A percentile compares a stretch with the other conserved stretches of the same genome.
These are phyloP conservation scores for Hyla sarda DNA, from an alignment of 2,113 vertebrate species.

Conservation along the genomic window DNA sequence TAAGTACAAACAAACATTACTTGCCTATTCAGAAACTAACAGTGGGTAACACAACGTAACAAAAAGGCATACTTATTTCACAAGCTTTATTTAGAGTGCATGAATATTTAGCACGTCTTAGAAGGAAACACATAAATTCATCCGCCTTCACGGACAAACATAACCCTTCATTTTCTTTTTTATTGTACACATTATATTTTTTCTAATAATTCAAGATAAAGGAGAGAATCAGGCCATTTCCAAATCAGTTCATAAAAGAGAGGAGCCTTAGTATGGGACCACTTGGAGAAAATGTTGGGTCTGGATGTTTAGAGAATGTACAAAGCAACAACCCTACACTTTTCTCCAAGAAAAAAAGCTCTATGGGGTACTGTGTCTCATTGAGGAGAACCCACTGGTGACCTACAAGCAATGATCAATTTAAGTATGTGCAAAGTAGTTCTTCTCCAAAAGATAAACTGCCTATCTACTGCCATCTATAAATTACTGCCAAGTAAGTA, in stretches of 20 bases:
- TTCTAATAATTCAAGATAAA: neutral
- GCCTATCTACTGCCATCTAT: too few species aligned
- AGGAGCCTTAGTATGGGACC: neutral
- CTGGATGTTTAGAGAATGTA: neutral
- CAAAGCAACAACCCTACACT: neutral
- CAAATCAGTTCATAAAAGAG: too few species aligned
- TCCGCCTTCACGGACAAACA: neutral
- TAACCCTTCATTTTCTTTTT: neutral
- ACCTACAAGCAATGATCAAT: too few species aligned
- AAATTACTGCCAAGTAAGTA: too few species aligned
- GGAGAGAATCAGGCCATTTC: neutral
- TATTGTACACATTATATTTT: neutral
- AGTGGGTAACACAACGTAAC: slow-evolving; percentile 5
- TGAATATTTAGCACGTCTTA: neutral
- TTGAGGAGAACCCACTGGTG: too few species aligned
- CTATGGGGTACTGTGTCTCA: too few species aligned
- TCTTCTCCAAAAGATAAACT: too few species aligned
- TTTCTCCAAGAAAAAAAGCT: too few species aligned
- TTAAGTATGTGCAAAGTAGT: too few species aligned
- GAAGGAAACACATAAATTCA: neutral
- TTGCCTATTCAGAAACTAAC: slow-evolving; percentile 15
- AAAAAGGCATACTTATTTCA: neutral
- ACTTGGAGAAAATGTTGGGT: neutral
- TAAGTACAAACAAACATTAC: slow-evolving; percentile 14
- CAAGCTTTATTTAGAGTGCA: neutral